Evolutionary conservation across 1,140 invertebrate genomes (phyloP).

Genomic region (Aphis gossypii): DNA sequence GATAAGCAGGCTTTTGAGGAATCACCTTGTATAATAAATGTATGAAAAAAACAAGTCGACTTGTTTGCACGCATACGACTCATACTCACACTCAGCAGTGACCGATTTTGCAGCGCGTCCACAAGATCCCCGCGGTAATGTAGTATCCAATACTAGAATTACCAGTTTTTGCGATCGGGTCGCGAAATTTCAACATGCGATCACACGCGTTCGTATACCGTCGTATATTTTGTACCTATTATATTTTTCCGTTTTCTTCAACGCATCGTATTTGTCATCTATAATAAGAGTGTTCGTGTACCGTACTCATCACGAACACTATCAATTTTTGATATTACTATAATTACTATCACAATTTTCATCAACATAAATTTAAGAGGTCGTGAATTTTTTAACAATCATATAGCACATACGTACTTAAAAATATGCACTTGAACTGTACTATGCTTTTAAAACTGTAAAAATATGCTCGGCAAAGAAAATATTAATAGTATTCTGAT

Average conservation of each 20-base stretch:
- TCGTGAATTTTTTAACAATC: not conserved
- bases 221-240: not conserved
- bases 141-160: conserved; percentile 33
- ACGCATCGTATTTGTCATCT: not conserved
- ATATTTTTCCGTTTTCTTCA: not conserved
- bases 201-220: not conserved
- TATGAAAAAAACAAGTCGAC: not conserved
- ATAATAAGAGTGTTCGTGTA: not conserved
- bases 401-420: too few relatives aligned
- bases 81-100: not conserved
- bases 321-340: not conserved
- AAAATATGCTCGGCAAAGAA: not conserved
- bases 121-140: not conserved
- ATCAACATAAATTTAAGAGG: not conserved
- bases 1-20: not conserved
- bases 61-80: not conserved
- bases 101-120: not conserved
- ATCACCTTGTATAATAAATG: not conserved
- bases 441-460: not conserved
- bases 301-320: not conserved
- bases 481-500: not conserved
- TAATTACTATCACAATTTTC: not conserved
- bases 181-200: conserved; percentile 29
- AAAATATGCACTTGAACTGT: not conserved
- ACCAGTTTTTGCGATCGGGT: conserved; percentile 41